Evolutionary conservation across 2,113 vertebrate species (phyloP).

Genomic region (Deroptyus accipitrinus): DNA sequence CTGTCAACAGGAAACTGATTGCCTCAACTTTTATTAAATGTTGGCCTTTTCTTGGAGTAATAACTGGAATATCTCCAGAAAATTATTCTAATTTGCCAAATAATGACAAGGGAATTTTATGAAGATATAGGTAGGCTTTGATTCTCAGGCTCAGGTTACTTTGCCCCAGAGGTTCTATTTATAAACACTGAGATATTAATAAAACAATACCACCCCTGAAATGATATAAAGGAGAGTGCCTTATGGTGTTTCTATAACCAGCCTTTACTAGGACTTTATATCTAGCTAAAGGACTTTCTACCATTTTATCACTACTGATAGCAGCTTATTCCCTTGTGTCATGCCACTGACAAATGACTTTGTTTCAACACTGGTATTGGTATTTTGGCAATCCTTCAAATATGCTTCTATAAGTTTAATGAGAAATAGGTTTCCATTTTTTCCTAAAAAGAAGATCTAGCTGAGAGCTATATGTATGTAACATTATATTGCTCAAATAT

Average conservation of each 20-base stretch:
- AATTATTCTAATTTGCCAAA: neutral
- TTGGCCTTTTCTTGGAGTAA: neutral
- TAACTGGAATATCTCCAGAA: neutral
- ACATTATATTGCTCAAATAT: neutral
- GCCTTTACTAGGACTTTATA: neutral
- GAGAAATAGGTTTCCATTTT: neutral
- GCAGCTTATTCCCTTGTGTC: neutral
- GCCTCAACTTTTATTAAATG: neutral
- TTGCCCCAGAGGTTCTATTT: neutral
- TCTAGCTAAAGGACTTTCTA: neutral
- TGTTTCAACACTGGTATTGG: neutral
- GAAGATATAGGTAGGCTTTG: neutral
- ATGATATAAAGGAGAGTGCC: neutral
- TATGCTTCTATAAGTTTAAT: neutral
- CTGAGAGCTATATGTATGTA: neutral
- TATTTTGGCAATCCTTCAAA: constrained; percentile 17
- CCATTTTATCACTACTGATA: neutral
- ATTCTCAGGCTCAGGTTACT: neutral
- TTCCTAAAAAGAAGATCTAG: neutral
- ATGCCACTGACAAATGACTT: neutral
- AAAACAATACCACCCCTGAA: neutral
- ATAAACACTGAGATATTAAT: neutral
- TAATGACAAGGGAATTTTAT: neutral
- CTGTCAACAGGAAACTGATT: neutral
- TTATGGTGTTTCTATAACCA: neutral